Evolutionary conservation across 2,113 vertebrate species (phyloP), one percentile per base, ranked within the genome.

Genomic region (Silurus meridionalis): DNA sequence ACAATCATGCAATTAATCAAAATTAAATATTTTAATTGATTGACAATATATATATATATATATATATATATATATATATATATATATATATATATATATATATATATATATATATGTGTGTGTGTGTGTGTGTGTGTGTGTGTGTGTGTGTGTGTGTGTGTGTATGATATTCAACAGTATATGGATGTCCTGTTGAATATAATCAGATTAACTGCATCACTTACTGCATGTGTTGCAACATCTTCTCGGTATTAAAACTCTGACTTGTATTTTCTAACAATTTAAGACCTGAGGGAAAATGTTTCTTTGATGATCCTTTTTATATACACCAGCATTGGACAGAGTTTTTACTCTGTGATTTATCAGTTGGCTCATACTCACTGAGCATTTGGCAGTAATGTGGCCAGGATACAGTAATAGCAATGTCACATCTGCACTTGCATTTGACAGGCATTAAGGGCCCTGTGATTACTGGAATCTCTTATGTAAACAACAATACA

Each of bases 381-480:
- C 50, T 83, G 60, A 66, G 6, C 63, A 66, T 75, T 79, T 58
- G 74, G 69, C 63, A 83, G 74, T 87, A 66, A 83, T 80, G 64
- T 82, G 21, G 28, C 61, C 64, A 83, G 53, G 63, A 5, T 21
- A 50, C 6, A 60, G 82, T 14, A 60, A 80, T 80, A 28, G 52
- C 57, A 58, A 46, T 82, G 25, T 67, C 52, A 82, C 72, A 86
- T 72, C 80, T 85, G 50, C 9, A 8, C 55, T 67, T 71, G 74
- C 64, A 85, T 88, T 85, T 55, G 79, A 58, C 23, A 11, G 53
- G 80, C 11, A 55, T 84, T 77, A 85, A 63, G 63, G 64, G 83
- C 25, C 77, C 25, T 80, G 81, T 80, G 83, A 90, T 87, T 90
- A 84, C 84, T 85, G 86, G 71, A 25, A 55, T 57, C 85, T 81